Base-by-base conservation (phyloP, 2,113 vertebrate species). In the Corythaixoides concolor region DNA sequence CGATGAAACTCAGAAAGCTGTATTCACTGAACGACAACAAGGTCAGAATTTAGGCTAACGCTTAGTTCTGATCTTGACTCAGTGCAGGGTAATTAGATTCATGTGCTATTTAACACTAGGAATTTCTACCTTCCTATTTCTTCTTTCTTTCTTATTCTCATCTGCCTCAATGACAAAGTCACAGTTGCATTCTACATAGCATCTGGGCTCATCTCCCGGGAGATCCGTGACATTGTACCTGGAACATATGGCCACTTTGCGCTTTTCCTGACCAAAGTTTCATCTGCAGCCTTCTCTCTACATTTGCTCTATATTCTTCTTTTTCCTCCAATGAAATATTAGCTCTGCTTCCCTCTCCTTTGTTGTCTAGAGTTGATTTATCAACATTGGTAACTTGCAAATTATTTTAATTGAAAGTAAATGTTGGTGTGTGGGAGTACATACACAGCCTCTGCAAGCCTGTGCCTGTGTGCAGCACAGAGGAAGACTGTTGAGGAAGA, bases 191-290 rank as follows among this genome's bases (percentile, higher is more conserved):
- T 75, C 45, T 53, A 20, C 52, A 10, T 6, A 66, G 62, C 84
- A 95, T 82, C 69, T 95, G 91, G 69, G 43, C 52, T 90, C 60
- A 62, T 73, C 84, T 95, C 86, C 74, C 55, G 63, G 58, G 86
- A 95, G 28, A 95, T 60, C 50, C 50, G 53, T 50, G 33, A 41
- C 53, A 13, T 27, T 85, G 86, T 58, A 85, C 70, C 90, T 68
- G 78, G 60, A 89, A 79, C 88, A 83, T 58, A 85, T 39, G 84
- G 80, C 45, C 21, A 43, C 84, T 93, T 60, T 6, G 26, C 2
- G 8, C 77, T 78, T 92, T 64, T 43, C 43, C 79, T 60, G 53
- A 74, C 20, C 66, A 68, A 80, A 72, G 39, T 85, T 91, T 68
- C 30, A 70, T 45, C 52, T 75, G 56, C 64, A 89, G 64, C 27